Evolutionary conservation across 1,140 invertebrate genomes (phyloP), one percentile per base, ranked within the genome.

Genomic region (Anthonomus grandis): DNA sequence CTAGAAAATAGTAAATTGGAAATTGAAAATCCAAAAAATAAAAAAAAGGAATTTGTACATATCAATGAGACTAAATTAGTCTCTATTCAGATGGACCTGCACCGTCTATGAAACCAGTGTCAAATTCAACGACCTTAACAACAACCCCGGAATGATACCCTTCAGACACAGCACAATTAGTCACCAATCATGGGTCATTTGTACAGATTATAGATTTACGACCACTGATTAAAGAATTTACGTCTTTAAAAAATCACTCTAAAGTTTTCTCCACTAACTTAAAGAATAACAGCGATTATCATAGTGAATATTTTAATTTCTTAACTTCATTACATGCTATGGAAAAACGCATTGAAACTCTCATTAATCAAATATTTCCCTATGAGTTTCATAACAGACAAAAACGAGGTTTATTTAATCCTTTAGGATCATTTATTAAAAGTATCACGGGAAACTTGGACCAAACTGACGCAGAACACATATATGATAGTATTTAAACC

Each of bases 31-130:
- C 34, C 47, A 10, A 50, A 50, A 50, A 50, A 10, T 37, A 50
- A 50, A 10, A 9, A 18, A 1, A 50, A 10, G 4, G 49, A 52
- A 52, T n/a, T 45, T 19, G 22, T 52, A 12, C 37, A 52, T 21
- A 52, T 52, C 5, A 52, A 52, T 23, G 49, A 52, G 45, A 42
- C 34, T 42, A 52, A 52, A 52, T 45, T 52, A 5, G 45, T 27
- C 12, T 15, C 37, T 37, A 46, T 52, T 52, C 49, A 52, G 49
- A 52, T 49, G 27, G 9, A 6, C 10, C 12, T 9, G 49, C n/a
- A 27, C 12, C 8, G 17, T 23, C 49, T 19, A 19, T 19, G 37
- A 13, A 38, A 46, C 5, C 10, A 12, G 45, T 21, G 22, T 52
- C 44, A 52, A 39, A 46, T 27, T 52, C 19, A 9, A 42, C 17